phyloP scores from a whole-genome alignment of 2,113 vertebrate genomes.

The Notiomystis cincta region DNA sequence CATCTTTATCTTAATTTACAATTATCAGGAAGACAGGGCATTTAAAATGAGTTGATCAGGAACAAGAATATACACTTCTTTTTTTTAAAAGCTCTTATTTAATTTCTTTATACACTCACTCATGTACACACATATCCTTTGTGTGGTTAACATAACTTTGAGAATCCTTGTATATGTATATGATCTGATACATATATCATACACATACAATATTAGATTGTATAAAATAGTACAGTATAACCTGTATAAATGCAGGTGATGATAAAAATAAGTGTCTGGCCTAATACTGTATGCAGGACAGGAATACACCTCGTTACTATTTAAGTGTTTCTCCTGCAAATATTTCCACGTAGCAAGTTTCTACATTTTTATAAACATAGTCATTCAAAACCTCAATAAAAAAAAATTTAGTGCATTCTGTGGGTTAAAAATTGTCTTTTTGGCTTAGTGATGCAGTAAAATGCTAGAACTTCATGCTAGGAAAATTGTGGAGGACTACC shows the following conservation, averaged over 20 bases:
- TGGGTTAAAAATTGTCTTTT: neutral
- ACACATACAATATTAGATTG: neutral
- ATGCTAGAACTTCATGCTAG: neutral
- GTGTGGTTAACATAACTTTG: neutral
- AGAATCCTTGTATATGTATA: neutral
- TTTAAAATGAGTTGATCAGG: neutral
- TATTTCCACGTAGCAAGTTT: neutral
- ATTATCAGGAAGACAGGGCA: neutral
- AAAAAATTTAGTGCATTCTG: neutral
- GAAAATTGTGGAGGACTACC: neutral
- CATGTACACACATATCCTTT: neutral
- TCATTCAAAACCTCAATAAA: neutral
- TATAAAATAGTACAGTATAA: neutral
- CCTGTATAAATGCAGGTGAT: neutral
- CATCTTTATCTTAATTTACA: neutral
- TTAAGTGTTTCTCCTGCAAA: neutral
- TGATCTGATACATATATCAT: neutral
- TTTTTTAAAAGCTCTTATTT: neutral
- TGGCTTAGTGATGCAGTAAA: neutral
- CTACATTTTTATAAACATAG: neutral
- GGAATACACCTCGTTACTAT: neutral
- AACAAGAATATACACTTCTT: neutral
- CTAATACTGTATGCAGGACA: neutral
- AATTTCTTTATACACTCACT: neutral
- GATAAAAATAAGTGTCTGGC: neutral